Conservation (phyloP, 2,797 vertebrate species). For the Premnoplex brunnescens region DNA sequence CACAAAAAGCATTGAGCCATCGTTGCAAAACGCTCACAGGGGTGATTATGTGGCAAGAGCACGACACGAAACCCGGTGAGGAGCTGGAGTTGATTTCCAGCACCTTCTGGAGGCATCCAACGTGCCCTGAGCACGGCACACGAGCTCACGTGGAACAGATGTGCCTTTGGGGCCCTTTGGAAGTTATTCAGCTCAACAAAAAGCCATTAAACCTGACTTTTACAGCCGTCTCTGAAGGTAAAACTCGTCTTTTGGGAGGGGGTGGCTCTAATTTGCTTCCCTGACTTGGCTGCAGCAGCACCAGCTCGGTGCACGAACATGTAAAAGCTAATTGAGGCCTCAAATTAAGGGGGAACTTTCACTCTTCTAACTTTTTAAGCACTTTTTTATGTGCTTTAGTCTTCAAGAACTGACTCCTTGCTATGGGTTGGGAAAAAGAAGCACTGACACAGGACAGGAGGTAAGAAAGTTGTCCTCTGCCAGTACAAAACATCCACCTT, state of each 20-base stretch:
- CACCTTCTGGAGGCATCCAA: neutral
- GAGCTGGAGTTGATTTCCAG: neutral
- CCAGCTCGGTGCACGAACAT: fast-evolving
- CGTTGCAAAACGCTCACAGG: neutral
- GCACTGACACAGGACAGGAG: neutral
- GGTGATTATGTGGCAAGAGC: neutral
- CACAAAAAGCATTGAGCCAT: slow-evolving; percentile 9
- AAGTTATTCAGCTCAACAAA: neutral
- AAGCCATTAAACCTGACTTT: neutral
- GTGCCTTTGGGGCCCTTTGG: neutral
- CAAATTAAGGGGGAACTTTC: neutral
- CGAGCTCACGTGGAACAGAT: neutral
- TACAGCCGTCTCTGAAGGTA: neutral
- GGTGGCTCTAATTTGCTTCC: neutral
- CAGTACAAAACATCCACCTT: neutral
- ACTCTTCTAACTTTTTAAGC: neutral
- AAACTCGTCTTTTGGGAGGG: neutral
- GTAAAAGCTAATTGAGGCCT: neutral
- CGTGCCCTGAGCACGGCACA: fast-evolving
- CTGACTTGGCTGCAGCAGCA: neutral
- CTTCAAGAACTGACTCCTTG: neutral
- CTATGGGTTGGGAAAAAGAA: neutral
- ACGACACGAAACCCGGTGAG: neutral
- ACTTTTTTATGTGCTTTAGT: neutral
- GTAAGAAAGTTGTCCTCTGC: neutral